Base-by-base conservation (phyloP, 1,140 invertebrate species). In the Neodiprion fabricii region DNA sequence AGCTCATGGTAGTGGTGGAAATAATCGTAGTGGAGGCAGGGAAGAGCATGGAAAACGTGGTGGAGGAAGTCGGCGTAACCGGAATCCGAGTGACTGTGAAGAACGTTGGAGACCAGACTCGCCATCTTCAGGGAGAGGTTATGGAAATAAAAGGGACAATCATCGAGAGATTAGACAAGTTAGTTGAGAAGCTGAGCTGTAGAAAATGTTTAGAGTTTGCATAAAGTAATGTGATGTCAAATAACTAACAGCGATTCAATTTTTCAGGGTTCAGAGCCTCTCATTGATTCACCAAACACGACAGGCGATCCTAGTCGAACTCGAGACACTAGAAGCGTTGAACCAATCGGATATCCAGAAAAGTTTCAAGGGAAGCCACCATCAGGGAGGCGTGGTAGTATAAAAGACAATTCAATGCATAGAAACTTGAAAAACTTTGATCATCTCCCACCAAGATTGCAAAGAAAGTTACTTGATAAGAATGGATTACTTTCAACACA, bases 281-380 rank as follows among this genome's bases (percentile, higher is more conserved):
- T 89, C 72, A 85, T 81, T 79, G 79, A 84, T 77, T 81, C 83
- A 76, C 78, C 79, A 75, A 85, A 84, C 49, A 83, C 85, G 69
- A 70, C 77, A 68, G 84, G 84, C 71, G 85, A 85, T 76, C 80
- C 82, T 68, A 85, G 87, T 82, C 84, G 88, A 65, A 85, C 82
- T 28, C 81, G 90, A 74, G 90, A 91, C 76, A 89, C 90, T 70
- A 84, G 90, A 65, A 91, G 90, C 77, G 86, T 90, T 5, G 90
- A 91, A 80, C 89, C 90, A 5, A 74, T 79, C 17, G 81, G 83
- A n/a, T 81, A 84, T 76, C 67, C 78, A 5, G 87, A 89, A 49
- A 91, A 90, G 78, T 85, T 87, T 78, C 88, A 87, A 76, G 83
- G 87, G 17, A 91, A 91, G 78, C 90, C 91, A 72, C 89, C 90